These are phyloP conservation scores for Cathartes aura DNA, from an alignment of 2,113 vertebrate genomes.

Conservation along the genomic window DNA sequence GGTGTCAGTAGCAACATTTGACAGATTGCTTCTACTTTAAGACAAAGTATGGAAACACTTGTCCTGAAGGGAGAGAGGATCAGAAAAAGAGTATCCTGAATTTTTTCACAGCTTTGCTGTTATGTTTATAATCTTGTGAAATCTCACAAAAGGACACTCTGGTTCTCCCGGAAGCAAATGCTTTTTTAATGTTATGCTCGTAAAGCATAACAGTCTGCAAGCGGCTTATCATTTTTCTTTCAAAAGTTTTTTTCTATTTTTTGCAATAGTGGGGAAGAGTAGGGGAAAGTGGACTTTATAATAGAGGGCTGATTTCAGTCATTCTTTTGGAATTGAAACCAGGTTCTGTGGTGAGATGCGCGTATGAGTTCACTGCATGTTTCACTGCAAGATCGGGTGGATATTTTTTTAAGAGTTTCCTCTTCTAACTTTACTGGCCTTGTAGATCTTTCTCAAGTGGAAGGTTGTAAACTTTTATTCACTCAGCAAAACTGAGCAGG, in stretches of 20 bases:
- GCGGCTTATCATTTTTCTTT: background rate
- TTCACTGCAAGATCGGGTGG: background rate
- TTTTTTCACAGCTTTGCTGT: background rate
- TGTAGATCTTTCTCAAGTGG: background rate
- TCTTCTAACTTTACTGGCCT: background rate
- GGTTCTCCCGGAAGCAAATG: background rate
- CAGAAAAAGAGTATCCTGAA: background rate
- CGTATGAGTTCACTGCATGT: background rate
- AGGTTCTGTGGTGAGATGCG: background rate
- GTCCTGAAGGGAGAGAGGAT: background rate
- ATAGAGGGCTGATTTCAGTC: background rate
- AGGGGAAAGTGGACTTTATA: background rate
- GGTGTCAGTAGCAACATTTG: background rate
- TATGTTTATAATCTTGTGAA: background rate
- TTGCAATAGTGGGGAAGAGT: background rate
- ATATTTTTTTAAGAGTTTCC: background rate
- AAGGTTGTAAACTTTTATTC: background rate
- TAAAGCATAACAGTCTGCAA: background rate
- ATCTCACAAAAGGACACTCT: background rate
- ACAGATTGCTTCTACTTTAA: background rate
- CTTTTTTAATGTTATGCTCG: background rate
- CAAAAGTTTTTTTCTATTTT: background rate
- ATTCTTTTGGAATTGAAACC: background rate
- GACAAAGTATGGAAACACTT: background rate
- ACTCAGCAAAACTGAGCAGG: background rate